Evolutionary conservation across 2,888 invertebrate species (phyloP).

Genomic region (Acronicta leporina): DNA sequence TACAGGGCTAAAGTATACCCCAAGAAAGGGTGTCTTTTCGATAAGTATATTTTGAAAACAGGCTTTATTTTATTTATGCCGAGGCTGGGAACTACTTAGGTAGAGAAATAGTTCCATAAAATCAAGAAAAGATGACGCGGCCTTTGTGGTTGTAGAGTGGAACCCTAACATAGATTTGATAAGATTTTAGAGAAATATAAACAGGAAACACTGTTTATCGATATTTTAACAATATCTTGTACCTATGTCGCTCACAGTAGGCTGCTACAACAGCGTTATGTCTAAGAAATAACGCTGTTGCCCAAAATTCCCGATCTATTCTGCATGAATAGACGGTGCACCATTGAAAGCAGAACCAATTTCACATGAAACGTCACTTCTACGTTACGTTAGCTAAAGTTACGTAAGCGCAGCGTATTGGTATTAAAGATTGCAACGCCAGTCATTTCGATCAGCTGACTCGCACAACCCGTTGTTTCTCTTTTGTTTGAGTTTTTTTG

Average conservation of each 20-base stretch:
- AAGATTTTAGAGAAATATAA: too few relatives aligned
- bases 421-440: slow-evolving; percentile 38
- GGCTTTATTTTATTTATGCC: slow-evolving; percentile 2
- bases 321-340: not conserved
- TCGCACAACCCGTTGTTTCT: slow-evolving; percentile 11
- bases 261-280: too few relatives aligned
- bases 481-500: slow-evolving; percentile 10
- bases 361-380: slow-evolving; percentile 2
- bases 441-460: slow-evolving; percentile 33
- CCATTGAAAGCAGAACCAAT: slow-evolving; percentile 1
- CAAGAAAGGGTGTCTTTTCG: not conserved
- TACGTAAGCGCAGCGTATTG: slow-evolving; percentile 24
- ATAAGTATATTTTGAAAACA: slow-evolving; percentile 1
- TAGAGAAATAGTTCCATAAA: not conserved
- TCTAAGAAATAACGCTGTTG: not conserved
- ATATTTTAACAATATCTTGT: too few relatives aligned
- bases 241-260: too few relatives aligned
- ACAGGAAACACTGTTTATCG: too few relatives aligned
- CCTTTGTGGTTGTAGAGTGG: not conserved
- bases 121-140: not conserved
- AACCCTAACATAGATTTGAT: too few relatives aligned
- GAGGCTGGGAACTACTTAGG: not conserved
- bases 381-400: not conserved
- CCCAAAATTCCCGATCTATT: not conserved
- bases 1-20: slow-evolving; percentile 7